phyloP scores from a whole-genome alignment of 2,113 vertebrate species.

The Gasterosteus nipponicus region DNA sequence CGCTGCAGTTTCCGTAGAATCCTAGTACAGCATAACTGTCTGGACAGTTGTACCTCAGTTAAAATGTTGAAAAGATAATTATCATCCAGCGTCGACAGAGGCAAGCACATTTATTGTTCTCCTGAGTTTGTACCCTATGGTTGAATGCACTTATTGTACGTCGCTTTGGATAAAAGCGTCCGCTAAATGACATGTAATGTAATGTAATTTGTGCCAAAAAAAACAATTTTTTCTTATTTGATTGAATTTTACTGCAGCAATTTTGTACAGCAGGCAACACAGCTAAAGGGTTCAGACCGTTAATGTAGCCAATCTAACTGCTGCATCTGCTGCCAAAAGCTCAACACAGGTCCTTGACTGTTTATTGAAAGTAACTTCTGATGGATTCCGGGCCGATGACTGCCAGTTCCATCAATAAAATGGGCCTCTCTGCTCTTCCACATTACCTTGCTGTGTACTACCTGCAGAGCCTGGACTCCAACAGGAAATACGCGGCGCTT shows the following conservation, averaged over 20 bases:
- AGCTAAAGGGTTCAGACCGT: conserved; percentile 15
- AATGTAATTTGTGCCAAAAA: background rate
- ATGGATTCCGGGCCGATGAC: background rate
- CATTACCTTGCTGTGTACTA: background rate
- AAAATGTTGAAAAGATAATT: background rate
- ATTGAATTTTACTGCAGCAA: conserved; percentile 4
- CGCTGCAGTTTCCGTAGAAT: background rate
- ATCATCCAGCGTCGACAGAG: conserved; percentile 1
- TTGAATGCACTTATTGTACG: no score
- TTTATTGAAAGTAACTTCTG: conserved; percentile 20
- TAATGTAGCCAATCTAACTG: conserved; percentile 18
- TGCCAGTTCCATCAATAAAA: conserved; percentile 17
- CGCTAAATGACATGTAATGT: no score
- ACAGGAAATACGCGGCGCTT: conserved; percentile 43
- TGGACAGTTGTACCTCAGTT: conserved; percentile 12
- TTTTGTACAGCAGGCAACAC: conserved; percentile 12
- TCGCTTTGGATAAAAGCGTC: no score
- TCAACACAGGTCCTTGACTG: conserved; percentile 1
- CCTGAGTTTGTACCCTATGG: no score
- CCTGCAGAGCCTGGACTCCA: conserved; percentile 18
- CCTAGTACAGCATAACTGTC: background rate
- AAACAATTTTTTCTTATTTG: conserved; percentile 3
- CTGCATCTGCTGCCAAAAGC: conserved; percentile 36
- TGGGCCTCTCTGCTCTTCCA: background rate
- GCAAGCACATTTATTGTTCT: no score